phyloP scores from a whole-genome alignment of 2,797 vertebrate species.

The Danio aesculapii region DNA sequence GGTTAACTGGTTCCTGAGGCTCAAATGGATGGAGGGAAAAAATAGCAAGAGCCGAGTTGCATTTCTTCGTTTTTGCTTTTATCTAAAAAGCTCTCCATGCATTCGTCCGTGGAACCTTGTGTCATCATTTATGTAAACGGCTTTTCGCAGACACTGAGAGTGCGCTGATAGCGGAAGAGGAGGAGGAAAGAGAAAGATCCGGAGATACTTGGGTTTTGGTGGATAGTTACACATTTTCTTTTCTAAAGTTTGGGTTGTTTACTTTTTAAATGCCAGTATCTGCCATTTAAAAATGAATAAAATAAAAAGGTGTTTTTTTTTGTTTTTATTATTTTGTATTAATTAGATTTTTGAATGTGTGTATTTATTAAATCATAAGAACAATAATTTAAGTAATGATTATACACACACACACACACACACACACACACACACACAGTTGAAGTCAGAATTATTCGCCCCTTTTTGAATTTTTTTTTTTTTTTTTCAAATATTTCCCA shows the following conservation, averaged over 20 bases:
- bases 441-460: too few relatives aligned
- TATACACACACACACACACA: too few relatives aligned
- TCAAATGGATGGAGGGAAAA: constrained; percentile 46
- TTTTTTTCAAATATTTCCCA: too few relatives aligned
- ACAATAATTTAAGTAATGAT: too few relatives aligned
- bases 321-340: too few relatives aligned
- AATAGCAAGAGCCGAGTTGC: constrained; percentile 12
- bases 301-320: too few relatives aligned
- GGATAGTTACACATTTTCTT: neutral
- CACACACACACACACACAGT: too few relatives aligned
- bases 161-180: neutral
- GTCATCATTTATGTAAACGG: constrained; percentile 56
- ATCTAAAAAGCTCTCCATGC: constrained; percentile 59
- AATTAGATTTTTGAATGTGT: too few relatives aligned
- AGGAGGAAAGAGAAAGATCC: neutral
- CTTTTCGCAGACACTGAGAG: constrained; percentile 20
- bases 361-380: too few relatives aligned
- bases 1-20: constrained; percentile 50
- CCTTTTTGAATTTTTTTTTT: too few relatives aligned
- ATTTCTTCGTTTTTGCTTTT: constrained; percentile 54
- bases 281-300: neutral
- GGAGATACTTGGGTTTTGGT: neutral
- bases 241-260: neutral
- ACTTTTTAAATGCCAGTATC: too few relatives aligned
- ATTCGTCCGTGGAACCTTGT: constrained; percentile 35